These are phyloP conservation scores for Neoitamus cyanurus DNA, from an alignment of 2,888 invertebrate species.

Conservation along the genomic window DNA sequence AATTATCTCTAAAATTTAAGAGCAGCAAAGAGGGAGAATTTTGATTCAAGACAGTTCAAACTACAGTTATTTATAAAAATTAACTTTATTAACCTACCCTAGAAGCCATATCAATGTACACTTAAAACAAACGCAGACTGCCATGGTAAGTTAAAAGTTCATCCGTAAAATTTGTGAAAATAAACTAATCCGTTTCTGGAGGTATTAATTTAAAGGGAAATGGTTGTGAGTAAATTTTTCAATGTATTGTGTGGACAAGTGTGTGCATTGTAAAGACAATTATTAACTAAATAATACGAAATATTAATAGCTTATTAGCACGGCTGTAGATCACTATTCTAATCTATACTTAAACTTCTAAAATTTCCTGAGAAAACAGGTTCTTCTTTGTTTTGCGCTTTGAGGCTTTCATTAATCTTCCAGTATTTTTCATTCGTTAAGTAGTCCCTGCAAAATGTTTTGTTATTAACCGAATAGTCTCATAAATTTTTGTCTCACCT, in stretches of 20 bases:
- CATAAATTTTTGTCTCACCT: conserved; percentile 68
- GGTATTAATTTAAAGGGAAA: no score
- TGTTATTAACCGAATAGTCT: neutral
- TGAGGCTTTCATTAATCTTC: conserved; percentile 66
- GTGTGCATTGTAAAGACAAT: no score
- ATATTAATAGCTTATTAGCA: no score
- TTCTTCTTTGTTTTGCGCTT: neutral
- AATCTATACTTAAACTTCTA: conserved; percentile 15
- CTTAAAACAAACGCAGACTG: neutral
- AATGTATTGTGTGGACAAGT: no score
- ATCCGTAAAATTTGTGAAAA: no score
- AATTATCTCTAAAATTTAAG: no score
- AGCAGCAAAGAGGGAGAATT: no score
- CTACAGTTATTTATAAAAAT: neutral
- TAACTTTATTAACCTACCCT: neutral
- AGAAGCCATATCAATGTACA: neutral
- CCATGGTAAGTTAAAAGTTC: no score
- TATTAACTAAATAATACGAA: neutral
- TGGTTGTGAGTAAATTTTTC: no score
- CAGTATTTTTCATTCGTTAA: conserved; percentile 68
- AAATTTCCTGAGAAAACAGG: neutral
- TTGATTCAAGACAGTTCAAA: no score
- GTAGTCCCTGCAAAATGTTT: conserved; percentile 68
- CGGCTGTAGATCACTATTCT: neutral
- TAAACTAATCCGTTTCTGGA: no score